phyloP scores from a whole-genome alignment of 2,797 vertebrate species.

The Choloepus didactylus region DNA sequence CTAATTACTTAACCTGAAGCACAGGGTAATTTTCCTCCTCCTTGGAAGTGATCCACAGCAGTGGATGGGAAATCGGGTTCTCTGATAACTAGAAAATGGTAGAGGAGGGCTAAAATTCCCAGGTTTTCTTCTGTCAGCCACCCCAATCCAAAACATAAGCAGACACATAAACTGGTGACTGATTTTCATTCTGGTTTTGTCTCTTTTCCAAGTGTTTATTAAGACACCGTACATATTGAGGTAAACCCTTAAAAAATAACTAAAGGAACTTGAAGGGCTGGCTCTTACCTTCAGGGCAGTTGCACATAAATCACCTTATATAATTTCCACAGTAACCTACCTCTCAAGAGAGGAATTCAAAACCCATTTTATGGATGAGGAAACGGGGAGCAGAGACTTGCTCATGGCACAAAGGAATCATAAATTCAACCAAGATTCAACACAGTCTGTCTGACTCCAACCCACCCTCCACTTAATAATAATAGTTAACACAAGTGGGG shows the following conservation, averaged over 20 bases:
- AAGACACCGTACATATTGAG: not conserved
- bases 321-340: not conserved
- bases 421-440: not conserved
- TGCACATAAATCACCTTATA: not conserved
- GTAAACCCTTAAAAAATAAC: constrained; percentile 27
- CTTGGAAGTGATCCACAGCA: not conserved
- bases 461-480: not conserved
- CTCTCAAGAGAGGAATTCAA: not conserved
- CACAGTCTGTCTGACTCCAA: not conserved
- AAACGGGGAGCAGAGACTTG: not conserved
- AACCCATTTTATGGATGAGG: not conserved
- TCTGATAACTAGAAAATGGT: not conserved
- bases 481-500: not conserved
- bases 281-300: not conserved
- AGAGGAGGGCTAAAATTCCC: not conserved
- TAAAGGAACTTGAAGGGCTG: not conserved
- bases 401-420: not conserved
- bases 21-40: not conserved
- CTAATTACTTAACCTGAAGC: not conserved
- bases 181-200: not conserved
- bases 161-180: not conserved
- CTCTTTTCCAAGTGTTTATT: not conserved
- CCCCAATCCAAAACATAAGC: not conserved
- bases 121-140: not conserved
- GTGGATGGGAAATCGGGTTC: not conserved